Percentiles rank a stretch among this genome's conserved stretches.
These are phyloP conservation scores for Tineola bisselliella DNA, from an alignment of 2,888 invertebrate genomes.

Conservation along the genomic window DNA sequence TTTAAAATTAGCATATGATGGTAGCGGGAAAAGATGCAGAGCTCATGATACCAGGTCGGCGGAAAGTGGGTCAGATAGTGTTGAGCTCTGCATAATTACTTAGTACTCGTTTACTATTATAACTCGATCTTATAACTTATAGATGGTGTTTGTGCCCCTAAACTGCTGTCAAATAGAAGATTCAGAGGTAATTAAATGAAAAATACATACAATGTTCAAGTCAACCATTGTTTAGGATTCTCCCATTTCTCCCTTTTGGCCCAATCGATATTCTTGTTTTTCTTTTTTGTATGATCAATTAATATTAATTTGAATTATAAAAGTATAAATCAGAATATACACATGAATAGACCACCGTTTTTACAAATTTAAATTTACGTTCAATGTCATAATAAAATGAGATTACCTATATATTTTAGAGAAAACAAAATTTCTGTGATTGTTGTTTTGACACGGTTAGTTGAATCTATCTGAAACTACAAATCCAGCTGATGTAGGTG, in stretches of 20 bases:
- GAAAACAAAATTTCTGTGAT: background rate
- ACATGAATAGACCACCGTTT: no score
- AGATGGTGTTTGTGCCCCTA: background rate
- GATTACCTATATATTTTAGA: no score
- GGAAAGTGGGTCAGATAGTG: slow-evolving; percentile 9
- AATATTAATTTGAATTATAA: no score
- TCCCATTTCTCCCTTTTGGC: no score
- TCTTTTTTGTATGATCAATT: no score
- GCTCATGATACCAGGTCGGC: background rate
- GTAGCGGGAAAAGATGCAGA: background rate
- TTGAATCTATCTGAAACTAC: background rate
- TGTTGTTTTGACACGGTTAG: background rate
- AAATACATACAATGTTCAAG: no score
- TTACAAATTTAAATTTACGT: no score
- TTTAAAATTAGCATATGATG: slow-evolving; percentile 6
- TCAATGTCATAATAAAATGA: no score
- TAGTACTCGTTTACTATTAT: background rate
- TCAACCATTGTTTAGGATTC: no score
- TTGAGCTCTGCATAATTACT: slow-evolving; percentile 8
- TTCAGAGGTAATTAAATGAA: background rate
- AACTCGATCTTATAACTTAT: slow-evolving; percentile 2
- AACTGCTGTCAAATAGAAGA: background rate
- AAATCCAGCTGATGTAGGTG: background rate
- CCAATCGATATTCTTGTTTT: no score
- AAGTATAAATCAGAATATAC: no score